Percentiles rank a stretch among this genome's conserved stretches.
These are phyloP conservation scores for Catocala fraxini DNA, from an alignment of 2,888 invertebrate species.

Conservation along the genomic window DNA sequence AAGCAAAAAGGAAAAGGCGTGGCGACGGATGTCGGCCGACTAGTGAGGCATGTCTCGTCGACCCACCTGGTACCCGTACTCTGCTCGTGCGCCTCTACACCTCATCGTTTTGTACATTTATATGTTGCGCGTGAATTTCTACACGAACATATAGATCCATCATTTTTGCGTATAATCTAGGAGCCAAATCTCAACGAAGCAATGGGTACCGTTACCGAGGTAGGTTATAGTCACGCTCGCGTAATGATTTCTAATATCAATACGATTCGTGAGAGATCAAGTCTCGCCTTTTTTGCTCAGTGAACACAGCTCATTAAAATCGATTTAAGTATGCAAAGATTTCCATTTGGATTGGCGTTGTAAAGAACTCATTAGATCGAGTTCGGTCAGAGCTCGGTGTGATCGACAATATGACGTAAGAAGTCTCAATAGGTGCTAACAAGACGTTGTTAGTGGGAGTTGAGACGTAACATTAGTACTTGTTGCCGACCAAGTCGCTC, in stretches of 20 bases:
- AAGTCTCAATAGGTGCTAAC: slow-evolving; percentile 75
- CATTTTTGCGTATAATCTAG: slow-evolving; percentile 32
- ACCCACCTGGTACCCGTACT: slow-evolving; percentile 49
- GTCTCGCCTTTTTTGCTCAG: slow-evolving; percentile 61
- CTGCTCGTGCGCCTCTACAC: slow-evolving; percentile 35
- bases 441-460: slow-evolving; percentile 69
- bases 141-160: slow-evolving; percentile 22
- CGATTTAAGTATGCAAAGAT: slow-evolving; percentile 64
- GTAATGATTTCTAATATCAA: slow-evolving; percentile 71
- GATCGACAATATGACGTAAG: slow-evolving; percentile 73
- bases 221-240: slow-evolving; percentile 59
- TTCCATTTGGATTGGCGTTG: slow-evolving; percentile 67
- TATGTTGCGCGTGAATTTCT: slow-evolving; percentile 21
- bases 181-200: slow-evolving; percentile 37
- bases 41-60: slow-evolving; percentile 61
- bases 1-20: slow-evolving; percentile 65
- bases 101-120: slow-evolving; percentile 43
- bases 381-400: slow-evolving; percentile 60
- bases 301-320: slow-evolving; percentile 69
- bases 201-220: slow-evolving; percentile 53
- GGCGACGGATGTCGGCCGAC: slow-evolving; percentile 59
- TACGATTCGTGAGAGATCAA: slow-evolving; percentile 64
- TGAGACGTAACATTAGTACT: slow-evolving; percentile 46
- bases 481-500: slow-evolving; percentile 59
- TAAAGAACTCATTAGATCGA: slow-evolving; percentile 73